phyloP scores from a whole-genome alignment of 1,140 invertebrate genomes.

The Eubasilissa regina region DNA sequence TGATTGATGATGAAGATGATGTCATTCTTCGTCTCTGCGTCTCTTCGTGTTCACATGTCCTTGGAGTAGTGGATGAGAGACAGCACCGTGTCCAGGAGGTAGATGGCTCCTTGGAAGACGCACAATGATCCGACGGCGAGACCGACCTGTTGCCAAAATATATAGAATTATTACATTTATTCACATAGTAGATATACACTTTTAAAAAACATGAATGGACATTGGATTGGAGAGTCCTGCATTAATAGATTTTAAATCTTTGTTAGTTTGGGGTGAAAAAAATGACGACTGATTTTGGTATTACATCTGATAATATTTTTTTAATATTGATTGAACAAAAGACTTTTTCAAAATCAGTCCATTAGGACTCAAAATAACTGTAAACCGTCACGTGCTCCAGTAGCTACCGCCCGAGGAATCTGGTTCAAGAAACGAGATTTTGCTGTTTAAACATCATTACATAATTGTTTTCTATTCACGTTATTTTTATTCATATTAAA shows the following conservation, averaged over 20 bases:
- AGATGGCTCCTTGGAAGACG: conserved; percentile 83
- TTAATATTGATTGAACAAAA: neutral
- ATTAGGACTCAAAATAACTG: too few species aligned
- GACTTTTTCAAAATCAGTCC: too few species aligned
- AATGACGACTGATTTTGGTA: too few species aligned
- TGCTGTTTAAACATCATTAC: too few species aligned
- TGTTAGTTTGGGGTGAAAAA: too few species aligned
- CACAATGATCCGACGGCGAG: conserved; percentile 85
- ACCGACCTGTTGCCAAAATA: conserved; percentile 73
- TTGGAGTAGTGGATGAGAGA: conserved; percentile 82
- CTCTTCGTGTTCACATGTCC: conserved; percentile 63
- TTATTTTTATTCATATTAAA: too few species aligned
- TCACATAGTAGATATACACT: too few species aligned
- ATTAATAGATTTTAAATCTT: conserved; percentile 36
- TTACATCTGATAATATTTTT: conserved; percentile 24
- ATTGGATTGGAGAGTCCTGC: neutral
- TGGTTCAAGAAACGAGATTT: too few species aligned
- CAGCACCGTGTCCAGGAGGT: conserved; percentile 84
- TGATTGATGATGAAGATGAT: conserved; percentile 27
- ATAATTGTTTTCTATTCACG: too few species aligned
- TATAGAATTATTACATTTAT: neutral
- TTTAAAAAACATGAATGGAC: too few species aligned
- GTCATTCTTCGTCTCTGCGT: conserved; percentile 31
- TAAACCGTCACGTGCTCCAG: too few species aligned
- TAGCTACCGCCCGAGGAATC: too few species aligned